Evolutionary conservation across 2,113 vertebrate genomes (phyloP).

Genomic region (Glareola pratincola): DNA sequence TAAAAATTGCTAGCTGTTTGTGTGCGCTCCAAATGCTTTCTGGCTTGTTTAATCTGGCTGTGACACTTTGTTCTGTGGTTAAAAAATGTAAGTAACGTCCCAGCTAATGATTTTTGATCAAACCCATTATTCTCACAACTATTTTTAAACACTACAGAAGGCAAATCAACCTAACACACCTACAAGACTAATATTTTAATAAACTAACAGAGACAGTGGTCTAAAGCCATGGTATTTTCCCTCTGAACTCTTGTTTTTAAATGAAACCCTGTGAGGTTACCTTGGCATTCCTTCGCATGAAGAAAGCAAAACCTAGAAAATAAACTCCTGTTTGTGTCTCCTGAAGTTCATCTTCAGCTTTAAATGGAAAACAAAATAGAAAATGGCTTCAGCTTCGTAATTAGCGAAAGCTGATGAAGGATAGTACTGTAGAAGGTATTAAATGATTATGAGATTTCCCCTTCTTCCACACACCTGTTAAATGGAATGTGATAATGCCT

Average conservation of each 20-base stretch:
- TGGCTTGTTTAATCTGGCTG: constrained; percentile 69
- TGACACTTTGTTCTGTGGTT: constrained; percentile 53
- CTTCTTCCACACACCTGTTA: constrained; percentile 32
- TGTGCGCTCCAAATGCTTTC: background rate
- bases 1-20: background rate
- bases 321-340: background rate
- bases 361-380: background rate
- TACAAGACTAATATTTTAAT: constrained; percentile 64
- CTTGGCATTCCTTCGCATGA: background rate
- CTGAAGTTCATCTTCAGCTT: background rate
- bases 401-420: background rate
- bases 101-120: constrained; percentile 64
- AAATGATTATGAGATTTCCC: constrained; percentile 6
- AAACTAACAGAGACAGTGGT: constrained; percentile 43
- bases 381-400: background rate
- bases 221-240: constrained; percentile 3
- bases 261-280: constrained; percentile 8
- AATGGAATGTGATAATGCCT: constrained; percentile 22
- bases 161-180: constrained; percentile 29
- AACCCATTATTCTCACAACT: constrained; percentile 63
- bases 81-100: constrained; percentile 49
- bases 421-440: background rate
- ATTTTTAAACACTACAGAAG: constrained; percentile 49
- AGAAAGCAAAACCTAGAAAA: background rate
- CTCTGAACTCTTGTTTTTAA: constrained; percentile 24